phyloP scores from a whole-genome alignment of 2,797 vertebrate species.

The Poeciliopsis turneri region DNA sequence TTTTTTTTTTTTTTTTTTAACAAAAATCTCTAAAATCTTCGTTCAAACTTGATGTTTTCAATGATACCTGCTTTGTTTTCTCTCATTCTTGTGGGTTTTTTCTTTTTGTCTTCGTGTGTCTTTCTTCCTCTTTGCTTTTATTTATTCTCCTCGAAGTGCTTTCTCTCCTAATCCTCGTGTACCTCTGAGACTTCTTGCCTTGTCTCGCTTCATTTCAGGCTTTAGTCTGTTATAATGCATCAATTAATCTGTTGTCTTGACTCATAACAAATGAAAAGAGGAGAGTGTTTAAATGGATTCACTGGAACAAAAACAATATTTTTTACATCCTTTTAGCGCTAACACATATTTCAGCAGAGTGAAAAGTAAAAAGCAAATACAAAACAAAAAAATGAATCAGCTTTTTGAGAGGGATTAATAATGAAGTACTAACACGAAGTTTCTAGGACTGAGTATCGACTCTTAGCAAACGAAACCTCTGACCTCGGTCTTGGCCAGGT shows the following conservation, averaged over 20 bases:
- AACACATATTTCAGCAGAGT: slow-evolving; percentile 12
- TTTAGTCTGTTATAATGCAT: slow-evolving; percentile 59
- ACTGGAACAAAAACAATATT: slow-evolving; percentile 25
- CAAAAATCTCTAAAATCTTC: slow-evolving; percentile 20
- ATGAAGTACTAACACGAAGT: slow-evolving; percentile 18
- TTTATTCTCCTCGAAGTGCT: slow-evolving; percentile 22
- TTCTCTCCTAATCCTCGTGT: slow-evolving; percentile 30
- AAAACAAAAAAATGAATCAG: slow-evolving; percentile 26
- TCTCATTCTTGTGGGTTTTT: slow-evolving; percentile 19
- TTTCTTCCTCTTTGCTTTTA: slow-evolving; percentile 6
- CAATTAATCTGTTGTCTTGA: slow-evolving; percentile 61
- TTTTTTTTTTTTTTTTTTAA: not conserved
- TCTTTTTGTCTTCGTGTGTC: slow-evolving; percentile 9
- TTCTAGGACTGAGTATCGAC: slow-evolving; percentile 27
- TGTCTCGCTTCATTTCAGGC: slow-evolving; percentile 49
- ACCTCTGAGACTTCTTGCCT: slow-evolving; percentile 50
- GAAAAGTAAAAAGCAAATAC: slow-evolving; percentile 30
- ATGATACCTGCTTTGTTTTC: slow-evolving; percentile 31
- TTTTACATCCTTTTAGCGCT: slow-evolving; percentile 33
- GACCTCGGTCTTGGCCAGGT: slow-evolving; percentile 38
- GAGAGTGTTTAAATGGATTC: slow-evolving; percentile 18
- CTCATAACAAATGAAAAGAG: slow-evolving; percentile 48
- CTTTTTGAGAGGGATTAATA: slow-evolving; percentile 21
- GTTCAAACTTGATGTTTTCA: slow-evolving; percentile 30
- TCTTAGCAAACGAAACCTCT: slow-evolving; percentile 36